phyloP scores from a whole-genome alignment of 2,888 invertebrate species.

The Campoplex capitator region DNA sequence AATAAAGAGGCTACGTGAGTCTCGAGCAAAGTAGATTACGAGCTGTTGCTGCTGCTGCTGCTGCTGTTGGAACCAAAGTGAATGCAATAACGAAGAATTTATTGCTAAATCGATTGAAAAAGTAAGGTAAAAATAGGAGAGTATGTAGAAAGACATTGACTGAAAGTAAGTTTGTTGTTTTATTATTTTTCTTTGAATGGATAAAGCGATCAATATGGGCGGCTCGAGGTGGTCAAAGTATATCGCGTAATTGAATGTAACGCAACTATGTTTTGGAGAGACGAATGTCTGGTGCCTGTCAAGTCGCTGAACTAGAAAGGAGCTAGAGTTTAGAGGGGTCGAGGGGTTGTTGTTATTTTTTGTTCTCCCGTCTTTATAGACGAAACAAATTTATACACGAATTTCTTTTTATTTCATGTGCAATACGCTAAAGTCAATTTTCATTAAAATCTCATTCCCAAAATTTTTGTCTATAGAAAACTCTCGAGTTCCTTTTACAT shows the following conservation, averaged over 20 bases:
- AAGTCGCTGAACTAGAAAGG: slow-evolving; percentile 36
- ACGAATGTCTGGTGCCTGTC: slow-evolving; percentile 7
- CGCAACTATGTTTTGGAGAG: slow-evolving; percentile 16
- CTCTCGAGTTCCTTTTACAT: slow-evolving; percentile 35
- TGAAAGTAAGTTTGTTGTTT: slow-evolving; percentile 23
- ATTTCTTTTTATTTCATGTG: not conserved
- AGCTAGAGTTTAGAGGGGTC: slow-evolving; percentile 10
- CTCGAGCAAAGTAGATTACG: not conserved
- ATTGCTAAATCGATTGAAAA: slow-evolving; percentile 44
- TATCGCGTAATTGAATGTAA: slow-evolving; percentile 44
- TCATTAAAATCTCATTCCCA: slow-evolving; percentile 10
- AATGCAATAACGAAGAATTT: slow-evolving; percentile 37
- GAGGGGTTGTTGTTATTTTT: slow-evolving; percentile 7
- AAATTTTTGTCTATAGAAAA: slow-evolving; percentile 42
- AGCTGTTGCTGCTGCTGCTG: not conserved
- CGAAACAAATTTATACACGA: not conserved
- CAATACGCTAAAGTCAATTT: not conserved
- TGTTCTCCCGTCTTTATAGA: not conserved
- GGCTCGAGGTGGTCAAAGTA: slow-evolving; percentile 20
- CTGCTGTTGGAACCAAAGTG: not conserved
- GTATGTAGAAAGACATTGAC: slow-evolving; percentile 15
- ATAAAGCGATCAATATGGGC: slow-evolving; percentile 24
- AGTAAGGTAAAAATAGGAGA: not conserved
- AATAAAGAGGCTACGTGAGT: slow-evolving; percentile 14
- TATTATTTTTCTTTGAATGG: not conserved